These are phyloP conservation scores for Lethenteron camtschaticum DNA, from an alignment of 2,113 vertebrate species.

Conservation along the genomic window DNA sequence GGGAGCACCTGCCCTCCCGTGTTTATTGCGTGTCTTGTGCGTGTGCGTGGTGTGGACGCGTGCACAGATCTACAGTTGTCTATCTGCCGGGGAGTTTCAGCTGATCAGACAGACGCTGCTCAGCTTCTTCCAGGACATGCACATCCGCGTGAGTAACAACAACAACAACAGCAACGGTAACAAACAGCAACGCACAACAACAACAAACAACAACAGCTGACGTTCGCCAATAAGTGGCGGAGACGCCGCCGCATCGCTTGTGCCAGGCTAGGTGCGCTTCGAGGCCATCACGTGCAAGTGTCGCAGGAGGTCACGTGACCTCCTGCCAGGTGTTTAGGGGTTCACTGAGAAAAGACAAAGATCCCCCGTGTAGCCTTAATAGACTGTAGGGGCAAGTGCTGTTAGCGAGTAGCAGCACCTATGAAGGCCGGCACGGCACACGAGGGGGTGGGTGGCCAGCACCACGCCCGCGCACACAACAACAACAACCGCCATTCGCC, in stretches of 20 bases:
- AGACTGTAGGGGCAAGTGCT: too few relatives aligned
- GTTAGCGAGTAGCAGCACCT: too few relatives aligned
- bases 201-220: neutral
- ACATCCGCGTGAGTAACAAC: conserved; percentile 51
- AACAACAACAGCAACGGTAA: neutral
- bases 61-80: conserved; percentile 39
- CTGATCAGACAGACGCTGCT: conserved; percentile 80
- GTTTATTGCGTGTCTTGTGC: neutral
- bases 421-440: too few relatives aligned
- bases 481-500: too few relatives aligned
- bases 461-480: too few relatives aligned
- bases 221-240: neutral
- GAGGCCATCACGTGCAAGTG: too few relatives aligned
- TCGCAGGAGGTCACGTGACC: too few relatives aligned
- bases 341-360: too few relatives aligned
- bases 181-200: neutral
- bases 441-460: too few relatives aligned
- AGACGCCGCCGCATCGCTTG: neutral
- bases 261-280: neutral
- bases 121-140: conserved; percentile 92
- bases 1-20: neutral
- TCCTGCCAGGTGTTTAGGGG: too few relatives aligned
- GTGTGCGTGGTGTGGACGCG: neutral
- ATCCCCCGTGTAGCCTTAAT: too few relatives aligned
- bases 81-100: conserved; percentile 63